Percentiles rank a stretch among this genome's conserved stretches.
Conservation (phyloP, 2,113 vertebrate species). For the Okapia johnstoni region DNA sequence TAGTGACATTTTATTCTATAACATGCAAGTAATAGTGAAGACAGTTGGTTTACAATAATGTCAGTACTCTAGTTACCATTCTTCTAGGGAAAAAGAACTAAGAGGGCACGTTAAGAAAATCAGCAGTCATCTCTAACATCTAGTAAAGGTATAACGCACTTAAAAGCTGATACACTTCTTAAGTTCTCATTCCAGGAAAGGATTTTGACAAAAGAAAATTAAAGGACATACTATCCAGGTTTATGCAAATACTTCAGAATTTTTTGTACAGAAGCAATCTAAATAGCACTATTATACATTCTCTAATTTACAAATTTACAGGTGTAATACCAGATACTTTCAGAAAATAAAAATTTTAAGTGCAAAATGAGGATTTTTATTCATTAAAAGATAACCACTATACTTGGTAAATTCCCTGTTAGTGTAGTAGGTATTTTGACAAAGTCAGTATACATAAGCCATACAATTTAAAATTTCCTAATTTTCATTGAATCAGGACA, state of each 20-base stretch:
- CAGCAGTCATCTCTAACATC: not conserved
- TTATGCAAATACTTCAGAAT: slow-evolving; percentile 30
- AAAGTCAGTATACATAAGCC: not conserved
- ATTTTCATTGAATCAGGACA: not conserved
- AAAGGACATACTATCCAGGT: not conserved
- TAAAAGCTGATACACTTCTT: not conserved
- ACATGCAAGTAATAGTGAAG: not conserved
- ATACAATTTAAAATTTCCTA: not conserved
- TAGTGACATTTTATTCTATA: not conserved
- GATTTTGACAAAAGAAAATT: not conserved
- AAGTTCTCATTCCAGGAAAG: not conserved
- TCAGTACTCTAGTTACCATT: not conserved
- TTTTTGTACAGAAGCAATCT: not conserved
- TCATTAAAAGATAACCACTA: not conserved
- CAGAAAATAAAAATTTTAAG: not conserved
- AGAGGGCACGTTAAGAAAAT: not conserved
- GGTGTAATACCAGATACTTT: not conserved
- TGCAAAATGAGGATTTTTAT: not conserved
- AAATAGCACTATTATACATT: slow-evolving; percentile 8
- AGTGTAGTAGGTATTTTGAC: not conserved
- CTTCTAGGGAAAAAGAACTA: not conserved
- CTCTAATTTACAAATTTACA: slow-evolving; percentile 6
- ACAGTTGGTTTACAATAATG: not conserved
- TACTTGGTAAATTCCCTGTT: not conserved
- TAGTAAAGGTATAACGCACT: not conserved